Conservation (phyloP, 2,113 vertebrate species). For the Choloepus hoffmanni region DNA sequence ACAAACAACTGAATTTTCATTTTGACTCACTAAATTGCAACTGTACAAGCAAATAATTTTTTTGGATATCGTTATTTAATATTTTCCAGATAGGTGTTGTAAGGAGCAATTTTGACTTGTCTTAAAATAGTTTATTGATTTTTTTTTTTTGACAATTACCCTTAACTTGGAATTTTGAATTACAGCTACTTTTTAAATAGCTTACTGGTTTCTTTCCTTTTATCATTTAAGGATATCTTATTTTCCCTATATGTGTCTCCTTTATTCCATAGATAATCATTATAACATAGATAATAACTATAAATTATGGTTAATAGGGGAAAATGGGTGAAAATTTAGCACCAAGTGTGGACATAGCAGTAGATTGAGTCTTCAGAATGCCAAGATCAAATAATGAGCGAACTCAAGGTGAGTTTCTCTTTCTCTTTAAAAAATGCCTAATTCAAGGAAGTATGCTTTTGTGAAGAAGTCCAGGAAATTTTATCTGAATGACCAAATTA, state of each 20-base stretch:
- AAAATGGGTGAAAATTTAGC: neutral
- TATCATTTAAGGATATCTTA: slow-evolving; percentile 14
- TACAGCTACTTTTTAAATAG: neutral
- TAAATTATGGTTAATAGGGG: neutral
- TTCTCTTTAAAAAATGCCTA: neutral
- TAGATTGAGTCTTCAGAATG: neutral
- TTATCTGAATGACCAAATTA: neutral
- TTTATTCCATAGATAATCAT: neutral
- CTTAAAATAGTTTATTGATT: slow-evolving; percentile 18
- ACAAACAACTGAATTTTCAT: slow-evolving; percentile 33
- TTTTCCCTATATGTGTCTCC: neutral
- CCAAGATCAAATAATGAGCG: neutral
- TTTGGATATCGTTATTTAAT: neutral
- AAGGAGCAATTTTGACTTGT: neutral
- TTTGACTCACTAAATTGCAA: slow-evolving; percentile 20
- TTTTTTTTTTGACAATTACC: slow-evolving; percentile 4
- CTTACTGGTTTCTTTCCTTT: slow-evolving; percentile 18
- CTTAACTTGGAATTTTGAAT: slow-evolving; percentile 15
- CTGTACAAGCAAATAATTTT: neutral
- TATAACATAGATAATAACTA: neutral
- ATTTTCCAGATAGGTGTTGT: neutral
- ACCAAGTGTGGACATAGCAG: neutral
- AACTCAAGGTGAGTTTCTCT: neutral
- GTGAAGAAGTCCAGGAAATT: neutral
- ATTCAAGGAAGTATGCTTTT: neutral